These are phyloP conservation scores for Protomyctophum bolini DNA, from an alignment of 2,113 vertebrate genomes.

Conservation along the genomic window DNA sequence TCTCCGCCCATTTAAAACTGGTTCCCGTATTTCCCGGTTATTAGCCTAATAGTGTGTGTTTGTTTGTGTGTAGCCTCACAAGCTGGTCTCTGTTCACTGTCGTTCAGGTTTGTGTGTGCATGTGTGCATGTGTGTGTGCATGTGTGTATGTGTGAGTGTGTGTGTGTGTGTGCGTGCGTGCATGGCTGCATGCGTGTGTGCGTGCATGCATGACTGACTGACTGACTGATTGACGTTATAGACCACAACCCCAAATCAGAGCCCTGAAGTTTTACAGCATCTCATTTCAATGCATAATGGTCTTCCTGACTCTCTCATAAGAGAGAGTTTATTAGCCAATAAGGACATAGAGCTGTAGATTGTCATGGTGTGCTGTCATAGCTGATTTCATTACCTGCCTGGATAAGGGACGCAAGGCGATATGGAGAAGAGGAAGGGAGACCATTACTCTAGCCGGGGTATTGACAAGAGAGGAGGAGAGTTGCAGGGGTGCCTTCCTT, in stretches of 20 bases:
- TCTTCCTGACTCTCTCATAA: slow-evolving; percentile 52
- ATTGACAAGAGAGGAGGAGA: slow-evolving; percentile 51
- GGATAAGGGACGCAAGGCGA: slow-evolving; percentile 46
- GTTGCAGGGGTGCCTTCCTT: slow-evolving; percentile 19
- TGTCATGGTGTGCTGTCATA: slow-evolving; percentile 55
- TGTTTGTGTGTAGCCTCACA: slow-evolving; percentile 7
- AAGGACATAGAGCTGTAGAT: slow-evolving; percentile 46
- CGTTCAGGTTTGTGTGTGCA: not conserved
- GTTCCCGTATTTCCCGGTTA: slow-evolving; percentile 69
- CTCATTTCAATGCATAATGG: slow-evolving; percentile 40
- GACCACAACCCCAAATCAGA: slow-evolving; percentile 26
- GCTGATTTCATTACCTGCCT: slow-evolving; percentile 58
- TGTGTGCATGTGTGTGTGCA: slow-evolving; percentile 8
- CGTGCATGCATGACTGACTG: slow-evolving; percentile 13
- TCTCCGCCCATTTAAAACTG: slow-evolving; percentile 63
- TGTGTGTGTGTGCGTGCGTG: slow-evolving; percentile 15
- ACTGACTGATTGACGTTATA: not conserved
- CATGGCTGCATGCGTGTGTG: slow-evolving; percentile 12
- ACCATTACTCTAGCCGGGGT: slow-evolving; percentile 37
- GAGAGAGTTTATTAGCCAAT: slow-evolving; percentile 51
- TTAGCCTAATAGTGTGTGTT: slow-evolving; percentile 30
- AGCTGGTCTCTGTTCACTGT: too few species aligned
- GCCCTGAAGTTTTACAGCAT: slow-evolving; percentile 31
- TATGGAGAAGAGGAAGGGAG: slow-evolving; percentile 26
- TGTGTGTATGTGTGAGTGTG: slow-evolving; percentile 5